Base-by-base conservation (phyloP, 92 coral and sea anemone species). In the Paramuricea clavata region DNA sequence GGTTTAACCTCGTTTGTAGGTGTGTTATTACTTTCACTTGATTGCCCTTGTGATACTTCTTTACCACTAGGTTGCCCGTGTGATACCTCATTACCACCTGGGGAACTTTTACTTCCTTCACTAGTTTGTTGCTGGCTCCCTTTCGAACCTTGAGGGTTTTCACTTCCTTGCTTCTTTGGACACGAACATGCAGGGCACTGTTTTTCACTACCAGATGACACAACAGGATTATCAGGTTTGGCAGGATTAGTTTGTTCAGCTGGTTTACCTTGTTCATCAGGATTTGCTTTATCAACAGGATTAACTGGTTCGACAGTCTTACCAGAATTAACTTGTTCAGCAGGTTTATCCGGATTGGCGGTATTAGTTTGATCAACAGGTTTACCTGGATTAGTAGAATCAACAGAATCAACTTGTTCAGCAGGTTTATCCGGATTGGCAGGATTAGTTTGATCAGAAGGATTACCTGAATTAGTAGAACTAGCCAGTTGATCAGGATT, bases 151-250 rank as follows among this genome's bases (percentile, higher is more conserved):
- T 54, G 25, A 21, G 62, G 62, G 11, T 54, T 19, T 19, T 31
- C 31, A 9, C 72, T 19, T 28, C 39, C 22, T 27, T 65, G 39
- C 28, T 31, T 65, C 11, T 54, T 54, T 54, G 72, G 72, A 65
- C 72, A 65, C 35, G 22, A 13, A 31, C 72, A 65, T 9, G 72
- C 19, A 13, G 72, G 72, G 4, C 72, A 65, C 9, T 65, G 72
- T 33, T 65, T 65, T 10, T 28, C 39, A 11, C 41, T 65, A 28
- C 39, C n/a, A 65, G 39, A 32, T 28, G 72, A 65, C 2, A 28
- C 28, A 6, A 6, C 10, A 15, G 54, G 19, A 47, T 47, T 47
- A 15, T 15, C 54, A 1, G 54, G 54, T 1, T 28, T 60, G n/a
- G n/a, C n/a, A n/a, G n/a, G n/a, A n/a, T n/a, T n/a, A n/a, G n/a